Evolutionary conservation across 2,888 invertebrate genomes (phyloP).

Genomic region (Mayetiola destructor): DNA sequence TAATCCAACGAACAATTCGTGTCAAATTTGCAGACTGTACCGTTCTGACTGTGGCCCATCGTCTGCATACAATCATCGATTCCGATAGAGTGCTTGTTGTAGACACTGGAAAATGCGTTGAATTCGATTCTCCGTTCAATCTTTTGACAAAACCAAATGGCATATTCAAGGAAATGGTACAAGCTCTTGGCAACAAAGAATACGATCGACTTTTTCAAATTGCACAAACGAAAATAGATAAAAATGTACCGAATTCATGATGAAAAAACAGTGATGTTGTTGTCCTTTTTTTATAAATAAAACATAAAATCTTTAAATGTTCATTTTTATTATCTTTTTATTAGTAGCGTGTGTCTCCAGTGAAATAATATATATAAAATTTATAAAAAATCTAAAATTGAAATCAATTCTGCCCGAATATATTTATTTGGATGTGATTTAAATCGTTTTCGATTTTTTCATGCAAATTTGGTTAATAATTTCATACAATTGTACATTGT

Average conservation of each 20-base stretch:
- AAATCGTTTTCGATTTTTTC: background rate
- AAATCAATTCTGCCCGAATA: too few relatives aligned
- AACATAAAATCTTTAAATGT: too few relatives aligned
- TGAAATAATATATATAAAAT: too few relatives aligned
- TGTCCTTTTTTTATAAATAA: too few relatives aligned
- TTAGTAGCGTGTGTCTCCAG: too few relatives aligned
- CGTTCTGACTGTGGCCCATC: conserved; percentile 73
- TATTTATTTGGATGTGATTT: too few relatives aligned
- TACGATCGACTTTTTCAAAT: conserved; percentile 24
- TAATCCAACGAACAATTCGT: conserved; percentile 66
- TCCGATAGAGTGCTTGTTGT: conserved; percentile 69
- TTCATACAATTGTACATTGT: conserved; percentile 48
- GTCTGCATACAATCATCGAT: conserved; percentile 82
- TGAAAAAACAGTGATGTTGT: too few relatives aligned
- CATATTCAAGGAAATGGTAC: conserved; percentile 47
- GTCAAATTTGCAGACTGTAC: conserved; percentile 60
- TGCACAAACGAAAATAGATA: conserved; percentile 19
- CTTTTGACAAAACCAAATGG: conserved; percentile 42
- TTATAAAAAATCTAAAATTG: too few relatives aligned
- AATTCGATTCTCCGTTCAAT: conserved; percentile 52
- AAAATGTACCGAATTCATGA: too few relatives aligned
- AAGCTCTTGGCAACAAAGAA: conserved; percentile 40
- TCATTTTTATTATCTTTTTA: too few relatives aligned
- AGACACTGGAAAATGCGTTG: conserved; percentile 54
- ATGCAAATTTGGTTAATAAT: conserved; percentile 40